Conservation (phyloP, 2,113 vertebrate genomes). For the Colinus virginianus region DNA sequence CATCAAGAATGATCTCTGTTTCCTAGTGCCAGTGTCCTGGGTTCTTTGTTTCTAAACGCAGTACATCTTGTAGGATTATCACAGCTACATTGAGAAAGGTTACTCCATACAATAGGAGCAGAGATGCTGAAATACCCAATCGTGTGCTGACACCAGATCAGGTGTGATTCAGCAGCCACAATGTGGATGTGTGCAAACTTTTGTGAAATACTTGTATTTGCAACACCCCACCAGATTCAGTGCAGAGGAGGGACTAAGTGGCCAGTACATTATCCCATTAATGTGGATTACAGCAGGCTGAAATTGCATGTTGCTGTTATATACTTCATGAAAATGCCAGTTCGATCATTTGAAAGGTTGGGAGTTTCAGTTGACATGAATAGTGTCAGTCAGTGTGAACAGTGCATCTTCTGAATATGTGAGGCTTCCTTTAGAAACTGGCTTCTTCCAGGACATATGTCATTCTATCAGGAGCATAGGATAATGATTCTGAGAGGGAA, state of each 20-base stretch:
- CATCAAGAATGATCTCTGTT: background rate
- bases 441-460: background rate
- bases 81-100: background rate
- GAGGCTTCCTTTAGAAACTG: background rate
- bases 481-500: background rate
- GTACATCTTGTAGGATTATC: background rate
- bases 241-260: background rate
- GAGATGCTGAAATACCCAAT: background rate
- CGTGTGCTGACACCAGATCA: background rate
- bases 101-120: background rate
- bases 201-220: background rate
- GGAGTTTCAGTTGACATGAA: background rate
- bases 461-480: accelerated
- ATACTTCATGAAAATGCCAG: background rate
- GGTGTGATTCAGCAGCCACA: background rate
- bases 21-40: background rate
- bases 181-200: background rate
- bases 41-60: background rate
- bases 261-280: background rate
- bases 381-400: background rate
- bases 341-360: background rate
- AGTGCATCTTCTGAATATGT: background rate
- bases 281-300: background rate
- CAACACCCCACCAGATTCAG: background rate
- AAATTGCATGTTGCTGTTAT: background rate